Evolutionary conservation across 1,140 invertebrate species (phyloP).

Genomic region (Bombus polaris): DNA sequence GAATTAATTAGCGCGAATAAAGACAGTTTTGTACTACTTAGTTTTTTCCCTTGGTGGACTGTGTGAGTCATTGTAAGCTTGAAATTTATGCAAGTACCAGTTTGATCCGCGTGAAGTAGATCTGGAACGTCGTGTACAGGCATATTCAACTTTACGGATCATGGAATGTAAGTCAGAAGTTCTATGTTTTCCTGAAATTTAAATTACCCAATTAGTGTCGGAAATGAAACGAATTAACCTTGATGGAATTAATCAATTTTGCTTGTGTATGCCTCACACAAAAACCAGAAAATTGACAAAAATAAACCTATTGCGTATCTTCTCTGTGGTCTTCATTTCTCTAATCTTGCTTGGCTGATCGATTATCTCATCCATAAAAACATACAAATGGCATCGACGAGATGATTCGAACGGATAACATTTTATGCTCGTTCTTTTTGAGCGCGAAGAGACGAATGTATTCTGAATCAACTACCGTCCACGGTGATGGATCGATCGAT

Average conservation of each 20-base stretch:
- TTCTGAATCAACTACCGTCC: constrained; percentile 23
- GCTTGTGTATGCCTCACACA: background rate
- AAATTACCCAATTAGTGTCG: background rate
- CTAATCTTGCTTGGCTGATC: background rate
- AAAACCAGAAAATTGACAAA: background rate
- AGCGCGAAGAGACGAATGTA: constrained; percentile 37
- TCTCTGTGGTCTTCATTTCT: background rate
- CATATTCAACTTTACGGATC: background rate
- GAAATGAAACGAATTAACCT: background rate
- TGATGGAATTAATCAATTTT: background rate
- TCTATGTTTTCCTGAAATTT: background rate
- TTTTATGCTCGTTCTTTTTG: constrained; percentile 18
- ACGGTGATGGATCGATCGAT: constrained; percentile 39
- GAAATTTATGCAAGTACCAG: background rate
- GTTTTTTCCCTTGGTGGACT: too few relatives aligned
- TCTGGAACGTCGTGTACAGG: background rate
- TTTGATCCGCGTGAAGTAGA: background rate
- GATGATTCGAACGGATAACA: constrained; percentile 33
- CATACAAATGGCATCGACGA: constrained; percentile 7
- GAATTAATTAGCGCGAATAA: constrained; percentile 7
- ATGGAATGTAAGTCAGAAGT: background rate
- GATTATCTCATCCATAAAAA: constrained; percentile 15
- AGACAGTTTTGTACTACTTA: background rate
- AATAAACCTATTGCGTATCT: too few relatives aligned
- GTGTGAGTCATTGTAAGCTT: background rate